Evolutionary conservation across 2,113 vertebrate genomes (phyloP), one percentile per base, ranked within the genome.

Genomic region (Mirza zaza): DNA sequence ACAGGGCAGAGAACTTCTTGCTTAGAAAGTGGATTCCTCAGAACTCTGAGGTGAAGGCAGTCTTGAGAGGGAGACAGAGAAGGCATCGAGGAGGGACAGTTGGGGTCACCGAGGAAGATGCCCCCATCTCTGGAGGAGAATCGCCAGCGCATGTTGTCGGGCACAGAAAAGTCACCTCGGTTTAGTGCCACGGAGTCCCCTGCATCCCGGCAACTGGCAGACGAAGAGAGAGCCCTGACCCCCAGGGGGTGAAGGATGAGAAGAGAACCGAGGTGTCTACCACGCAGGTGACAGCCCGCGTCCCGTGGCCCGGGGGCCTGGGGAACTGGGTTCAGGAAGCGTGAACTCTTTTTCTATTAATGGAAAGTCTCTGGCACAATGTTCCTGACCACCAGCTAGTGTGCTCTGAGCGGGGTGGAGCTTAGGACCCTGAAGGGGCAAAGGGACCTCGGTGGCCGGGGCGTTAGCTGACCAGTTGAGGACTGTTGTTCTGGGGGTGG

Each of bases 1-100:
- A 1, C 0, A 2, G 36, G 55, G 13, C 18, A 5, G 4, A 67
- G 45, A 39, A 25, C 52, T 86, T 34, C 63, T 70, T 61, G 70
- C 29, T 77, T 55, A 67, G 71, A 39, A n/a, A 36, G 67, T 13
- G 50, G 71, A 83, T 86, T 94, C 57, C 59, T 92, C 52, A 87
- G 48, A 86, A 87, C n/a, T 79, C 82, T 21, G 21, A 48, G 67
- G 59, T 17, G 55, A 39, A 18, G 12, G 21, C 50, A 32, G 63
- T 73, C 42, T 90, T 25, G 17, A 50, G 71, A 76, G 57, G 48
- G 39, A 76, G 76, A 63, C 0, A 76, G 76, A 63, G 0, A 29
- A 57, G n/a, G 27, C 34, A 2, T 2, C 5, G 18, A 29, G 7
- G n/a, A 52, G 34, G 27, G 23, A 9, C 3, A 20, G 50, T 1